Conservation (phyloP, 2,797 vertebrate species). For the Paramormyrops hopkinsi region DNA sequence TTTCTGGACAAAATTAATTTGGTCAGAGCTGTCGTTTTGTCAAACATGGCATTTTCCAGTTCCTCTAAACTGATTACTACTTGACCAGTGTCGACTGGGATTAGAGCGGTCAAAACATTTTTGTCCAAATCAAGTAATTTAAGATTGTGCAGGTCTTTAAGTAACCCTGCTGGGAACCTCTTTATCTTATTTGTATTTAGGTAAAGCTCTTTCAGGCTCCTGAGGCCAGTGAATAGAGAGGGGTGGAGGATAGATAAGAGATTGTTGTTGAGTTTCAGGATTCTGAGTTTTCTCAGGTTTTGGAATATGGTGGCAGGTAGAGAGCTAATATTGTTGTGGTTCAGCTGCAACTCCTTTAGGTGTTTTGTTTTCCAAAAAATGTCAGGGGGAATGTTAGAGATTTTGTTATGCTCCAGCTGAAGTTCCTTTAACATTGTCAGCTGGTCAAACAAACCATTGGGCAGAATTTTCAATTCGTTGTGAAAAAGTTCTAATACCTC, state of each 20-base stretch:
- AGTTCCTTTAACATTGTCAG: constrained; percentile 44
- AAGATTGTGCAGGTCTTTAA: constrained; percentile 36
- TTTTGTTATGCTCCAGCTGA: constrained; percentile 50
- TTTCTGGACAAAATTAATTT: constrained; percentile 3
- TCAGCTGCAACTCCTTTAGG: constrained; percentile 47
- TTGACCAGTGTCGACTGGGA: not conserved
- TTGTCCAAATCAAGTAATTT: constrained; percentile 42
- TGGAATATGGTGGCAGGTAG: constrained; percentile 40
- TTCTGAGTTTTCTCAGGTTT: constrained; percentile 30
- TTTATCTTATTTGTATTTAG: constrained; percentile 44
- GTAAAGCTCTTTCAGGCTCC: constrained; percentile 39
- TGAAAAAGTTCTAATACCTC: constrained; percentile 47
- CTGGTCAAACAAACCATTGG: constrained; percentile 37
- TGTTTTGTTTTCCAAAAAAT: constrained; percentile 36
- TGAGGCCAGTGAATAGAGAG: constrained; percentile 38
- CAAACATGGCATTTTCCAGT: constrained; percentile 13
- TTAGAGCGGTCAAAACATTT: constrained; percentile 39
- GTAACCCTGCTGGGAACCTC: constrained; percentile 35
- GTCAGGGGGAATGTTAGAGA: constrained; percentile 34
- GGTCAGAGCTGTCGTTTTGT: constrained; percentile 16
- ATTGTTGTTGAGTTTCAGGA: constrained; percentile 45
- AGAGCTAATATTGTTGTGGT: constrained; percentile 43
- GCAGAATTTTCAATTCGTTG: constrained; percentile 47
- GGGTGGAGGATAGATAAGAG: constrained; percentile 32
- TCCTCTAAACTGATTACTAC: constrained; percentile 4